Evolutionary conservation across 1,140 invertebrate species (phyloP), one percentile per base, ranked within the genome.

Genomic region (Drosophila nigrodunni): DNA sequence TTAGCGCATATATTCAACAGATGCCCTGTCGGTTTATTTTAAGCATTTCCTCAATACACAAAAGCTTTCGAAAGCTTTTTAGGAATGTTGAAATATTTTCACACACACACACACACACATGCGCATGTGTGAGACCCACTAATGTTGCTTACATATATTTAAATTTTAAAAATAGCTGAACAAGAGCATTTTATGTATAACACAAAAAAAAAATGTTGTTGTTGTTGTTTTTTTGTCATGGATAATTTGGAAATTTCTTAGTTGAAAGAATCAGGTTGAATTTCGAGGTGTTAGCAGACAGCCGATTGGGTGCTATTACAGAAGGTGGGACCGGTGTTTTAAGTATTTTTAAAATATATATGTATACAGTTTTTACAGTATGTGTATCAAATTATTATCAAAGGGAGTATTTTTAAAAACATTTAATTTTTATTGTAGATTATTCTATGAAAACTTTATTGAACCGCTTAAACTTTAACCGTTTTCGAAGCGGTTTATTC

Each of bases 1-100:
- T 65, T 75, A 43, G 61, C 37, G 61, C 30, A 70, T 71, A 87
- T 67, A 87, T 79, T 74, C 73, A 87, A 88, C 83, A 88, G 79
- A 82, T 87, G 79, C 83, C 72, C 21, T 13, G 37, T 7, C 15
- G 9, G 10, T 39, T 62, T 87, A 87, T 87, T 82, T 87, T 74
- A 82, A 82, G 83, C 18, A 59, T 11, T 64, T 47, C 30, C 37
- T 9, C 11, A 64, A 70, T 71, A 70, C 77, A 46, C 44, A 67
- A 30, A 30, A 30, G 25, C 25, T 30, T 30, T 6, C 25, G n/a
- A 25, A 0, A 57, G 59, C 30, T 62, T 49, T 47, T 37, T 34
- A 55, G 44, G 74, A 55, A 59, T 46, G 21, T 67, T 58, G 10
- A 54, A 49, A 62, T 37, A 44, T 67, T 43, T 18, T 30, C 15